A percentile compares a stretch with the other conserved stretches of the same genome.
Conservation (phyloP, 2,797 vertebrate species). For the Sebastes kiyomatsui region DNA sequence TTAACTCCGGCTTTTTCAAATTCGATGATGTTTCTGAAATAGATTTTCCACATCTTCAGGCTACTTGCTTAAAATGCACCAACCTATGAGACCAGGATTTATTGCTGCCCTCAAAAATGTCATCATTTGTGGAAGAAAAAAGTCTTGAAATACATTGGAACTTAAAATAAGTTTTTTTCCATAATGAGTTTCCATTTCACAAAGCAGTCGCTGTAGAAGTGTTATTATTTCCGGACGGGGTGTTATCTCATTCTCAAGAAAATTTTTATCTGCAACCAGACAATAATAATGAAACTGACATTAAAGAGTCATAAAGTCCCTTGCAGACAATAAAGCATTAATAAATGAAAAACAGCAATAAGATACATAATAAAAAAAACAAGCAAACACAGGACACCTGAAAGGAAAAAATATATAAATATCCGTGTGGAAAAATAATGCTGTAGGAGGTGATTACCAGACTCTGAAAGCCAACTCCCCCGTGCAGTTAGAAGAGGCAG, state of each 20-base stretch:
- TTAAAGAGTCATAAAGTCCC: slow-evolving; percentile 10
- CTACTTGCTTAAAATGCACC: slow-evolving; percentile 18
- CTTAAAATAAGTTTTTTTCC: background rate
- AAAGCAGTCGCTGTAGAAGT: background rate
- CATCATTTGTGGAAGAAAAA: background rate
- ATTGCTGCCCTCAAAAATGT: background rate
- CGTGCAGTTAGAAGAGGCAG: background rate
- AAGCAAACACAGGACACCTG: background rate
- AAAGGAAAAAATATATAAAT: background rate
- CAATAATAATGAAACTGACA: slow-evolving; percentile 24
- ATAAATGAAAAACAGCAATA: slow-evolving; percentile 10
- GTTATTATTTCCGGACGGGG: background rate
- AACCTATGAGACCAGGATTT: background rate
- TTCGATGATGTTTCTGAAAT: background rate
- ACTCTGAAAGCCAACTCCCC: background rate
- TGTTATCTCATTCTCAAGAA: slow-evolving; percentile 1
- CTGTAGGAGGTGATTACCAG: background rate
- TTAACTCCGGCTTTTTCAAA: background rate
- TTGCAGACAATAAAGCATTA: background rate
- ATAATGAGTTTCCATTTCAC: slow-evolving; percentile 17
- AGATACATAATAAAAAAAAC: background rate
- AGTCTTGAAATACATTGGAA: background rate
- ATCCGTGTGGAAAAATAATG: background rate
- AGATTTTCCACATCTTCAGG: background rate
- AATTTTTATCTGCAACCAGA: slow-evolving; percentile 11